Conservation (phyloP, 2,888 invertebrate species). For the Sphinx pinastri region DNA sequence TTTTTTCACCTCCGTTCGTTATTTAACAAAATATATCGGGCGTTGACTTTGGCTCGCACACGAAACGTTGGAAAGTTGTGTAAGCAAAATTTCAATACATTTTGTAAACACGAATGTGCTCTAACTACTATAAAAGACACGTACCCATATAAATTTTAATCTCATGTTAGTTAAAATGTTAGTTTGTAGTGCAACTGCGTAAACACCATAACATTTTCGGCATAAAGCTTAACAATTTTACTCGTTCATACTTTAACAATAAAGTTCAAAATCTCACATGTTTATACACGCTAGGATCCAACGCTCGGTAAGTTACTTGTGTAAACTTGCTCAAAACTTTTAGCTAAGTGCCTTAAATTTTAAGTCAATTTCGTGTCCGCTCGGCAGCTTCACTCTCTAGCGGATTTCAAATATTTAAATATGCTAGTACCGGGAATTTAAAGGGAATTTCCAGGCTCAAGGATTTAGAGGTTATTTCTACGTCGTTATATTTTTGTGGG, state of each 20-base stretch:
- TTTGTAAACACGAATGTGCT: background rate
- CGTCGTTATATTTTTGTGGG: slow-evolving; percentile 29
- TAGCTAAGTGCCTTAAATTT: slow-evolving; percentile 72
- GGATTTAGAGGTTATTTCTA: slow-evolving; percentile 35
- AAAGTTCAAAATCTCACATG: slow-evolving; percentile 45
- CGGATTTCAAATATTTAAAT: slow-evolving; percentile 51
- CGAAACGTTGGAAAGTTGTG: too few relatives aligned
- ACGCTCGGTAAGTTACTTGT: slow-evolving; percentile 56
- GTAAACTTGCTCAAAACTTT: slow-evolving; percentile 62
- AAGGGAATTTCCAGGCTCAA: slow-evolving; percentile 34
- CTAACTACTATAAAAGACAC: background rate
- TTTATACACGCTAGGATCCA: slow-evolving; percentile 51
- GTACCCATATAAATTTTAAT: slow-evolving; percentile 1
- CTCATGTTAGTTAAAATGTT: slow-evolving; percentile 6
- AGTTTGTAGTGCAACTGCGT: slow-evolving; percentile 21
- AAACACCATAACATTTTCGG: slow-evolving; percentile 24
- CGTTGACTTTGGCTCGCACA: background rate
- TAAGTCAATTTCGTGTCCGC: slow-evolving; percentile 68
- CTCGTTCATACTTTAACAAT: background rate
- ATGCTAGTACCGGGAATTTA: slow-evolving; percentile 36
- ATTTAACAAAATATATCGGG: background rate
- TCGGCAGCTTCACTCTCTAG: slow-evolving; percentile 46
- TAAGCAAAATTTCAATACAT: slow-evolving; percentile 3
- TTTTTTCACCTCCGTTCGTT: slow-evolving; percentile 3
- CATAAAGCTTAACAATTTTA: background rate